Evolutionary conservation across 2,797 vertebrate genomes (phyloP).

Genomic region (Gallinago solitaria): DNA sequence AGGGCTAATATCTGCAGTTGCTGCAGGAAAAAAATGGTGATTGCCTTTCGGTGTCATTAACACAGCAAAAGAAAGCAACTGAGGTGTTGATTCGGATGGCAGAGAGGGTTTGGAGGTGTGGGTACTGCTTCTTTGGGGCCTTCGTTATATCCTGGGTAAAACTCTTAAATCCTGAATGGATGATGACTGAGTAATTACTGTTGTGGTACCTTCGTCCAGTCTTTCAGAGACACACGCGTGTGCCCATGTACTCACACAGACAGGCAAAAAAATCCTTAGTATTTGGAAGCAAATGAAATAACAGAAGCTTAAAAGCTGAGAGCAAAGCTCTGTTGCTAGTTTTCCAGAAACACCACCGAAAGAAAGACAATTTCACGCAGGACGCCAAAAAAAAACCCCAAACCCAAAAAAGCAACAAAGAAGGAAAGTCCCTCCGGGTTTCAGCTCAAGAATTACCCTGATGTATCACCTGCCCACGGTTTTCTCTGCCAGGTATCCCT

Average conservation of each 20-base stretch:
- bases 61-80: neutral
- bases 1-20: neutral
- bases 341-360: neutral
- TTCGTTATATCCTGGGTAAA: neutral
- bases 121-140: neutral
- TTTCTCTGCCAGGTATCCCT: neutral
- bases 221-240: neutral
- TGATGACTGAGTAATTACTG: neutral
- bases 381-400: neutral
- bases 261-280: fast-evolving
- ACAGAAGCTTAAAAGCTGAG: neutral
- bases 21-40: neutral
- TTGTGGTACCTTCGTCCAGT: neutral
- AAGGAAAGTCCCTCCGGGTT: neutral
- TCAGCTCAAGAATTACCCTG: neutral
- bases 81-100: neutral
- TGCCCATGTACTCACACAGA: fast-evolving
- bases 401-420: neutral
- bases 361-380: neutral
- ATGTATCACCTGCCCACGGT: neutral
- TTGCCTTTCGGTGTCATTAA: neutral
- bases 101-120: neutral
- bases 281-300: neutral
- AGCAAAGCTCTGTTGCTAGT: neutral
- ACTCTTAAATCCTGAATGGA: neutral